phyloP scores from a whole-genome alignment of 2,888 invertebrate species.

The Steromphala cineraria region DNA sequence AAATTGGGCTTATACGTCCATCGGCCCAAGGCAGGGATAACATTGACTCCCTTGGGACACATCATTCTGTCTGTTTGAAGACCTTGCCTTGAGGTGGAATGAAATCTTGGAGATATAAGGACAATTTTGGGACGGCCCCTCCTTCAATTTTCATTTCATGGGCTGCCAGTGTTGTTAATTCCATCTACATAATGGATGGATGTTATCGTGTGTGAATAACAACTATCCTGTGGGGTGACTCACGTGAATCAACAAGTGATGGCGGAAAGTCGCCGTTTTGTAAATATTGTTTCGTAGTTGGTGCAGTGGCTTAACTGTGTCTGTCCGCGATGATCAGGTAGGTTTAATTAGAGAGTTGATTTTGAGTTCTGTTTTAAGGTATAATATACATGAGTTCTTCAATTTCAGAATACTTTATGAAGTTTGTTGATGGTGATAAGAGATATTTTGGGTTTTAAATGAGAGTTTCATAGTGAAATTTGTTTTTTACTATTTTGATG shows the following conservation, averaged over 20 bases:
- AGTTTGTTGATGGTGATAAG: too few relatives aligned
- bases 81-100: background rate
- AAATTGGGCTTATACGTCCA: background rate
- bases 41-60: background rate
- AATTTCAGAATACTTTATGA: too few relatives aligned
- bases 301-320: too few relatives aligned
- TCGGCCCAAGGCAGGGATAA: background rate
- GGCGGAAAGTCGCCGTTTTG: too few relatives aligned
- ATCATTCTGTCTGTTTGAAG: background rate
- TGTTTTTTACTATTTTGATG: too few relatives aligned
- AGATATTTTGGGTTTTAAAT: too few relatives aligned
- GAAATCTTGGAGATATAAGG: background rate
- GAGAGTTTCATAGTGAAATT: too few relatives aligned
- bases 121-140: background rate
- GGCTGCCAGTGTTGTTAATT: background rate
- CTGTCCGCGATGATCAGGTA: too few relatives aligned
- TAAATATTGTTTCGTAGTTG: too few relatives aligned
- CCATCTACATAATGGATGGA: background rate
- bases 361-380: too few relatives aligned
- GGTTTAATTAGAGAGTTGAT: too few relatives aligned
- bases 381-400: too few relatives aligned
- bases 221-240: background rate
- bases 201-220: background rate
- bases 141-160: background rate
- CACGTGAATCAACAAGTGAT: background rate